Evolutionary conservation across 2,888 invertebrate genomes (phyloP).

Genomic region (Pyrgus malvae): DNA sequence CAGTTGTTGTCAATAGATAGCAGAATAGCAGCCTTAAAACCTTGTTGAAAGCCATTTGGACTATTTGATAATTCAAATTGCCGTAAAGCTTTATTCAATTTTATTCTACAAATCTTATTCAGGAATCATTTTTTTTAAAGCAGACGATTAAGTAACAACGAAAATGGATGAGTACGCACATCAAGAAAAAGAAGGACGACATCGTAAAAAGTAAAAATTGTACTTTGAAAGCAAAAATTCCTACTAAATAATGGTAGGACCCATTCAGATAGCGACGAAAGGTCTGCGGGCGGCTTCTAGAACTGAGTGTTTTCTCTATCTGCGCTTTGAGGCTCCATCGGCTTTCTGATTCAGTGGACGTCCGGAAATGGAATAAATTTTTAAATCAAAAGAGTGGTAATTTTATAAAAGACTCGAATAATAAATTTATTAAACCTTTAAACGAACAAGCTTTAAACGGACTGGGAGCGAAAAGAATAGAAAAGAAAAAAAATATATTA

Average conservation of each 20-base stretch:
- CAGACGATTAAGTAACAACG: too few relatives aligned
- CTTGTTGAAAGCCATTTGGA: too few relatives aligned
- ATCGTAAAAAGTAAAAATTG: too few relatives aligned
- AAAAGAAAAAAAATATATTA: too few relatives aligned
- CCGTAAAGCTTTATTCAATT: too few relatives aligned
- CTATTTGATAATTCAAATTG: too few relatives aligned
- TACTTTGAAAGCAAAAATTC: background rate
- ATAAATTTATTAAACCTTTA: constrained; percentile 14
- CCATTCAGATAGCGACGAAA: background rate
- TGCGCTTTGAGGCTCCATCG: constrained; percentile 16
- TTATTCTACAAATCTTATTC: too few relatives aligned
- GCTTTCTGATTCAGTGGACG: constrained; percentile 21
- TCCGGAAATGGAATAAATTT: constrained; percentile 6
- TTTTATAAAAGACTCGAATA: constrained; percentile 20
- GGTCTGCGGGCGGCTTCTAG: constrained; percentile 7
- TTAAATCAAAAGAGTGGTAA: constrained; percentile 16
- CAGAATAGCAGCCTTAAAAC: too few relatives aligned
- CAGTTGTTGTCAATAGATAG: too few relatives aligned
- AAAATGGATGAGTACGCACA: too few relatives aligned
- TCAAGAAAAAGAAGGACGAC: too few relatives aligned
- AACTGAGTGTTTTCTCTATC: constrained; percentile 4
- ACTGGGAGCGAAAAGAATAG: background rate
- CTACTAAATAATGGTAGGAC: background rate
- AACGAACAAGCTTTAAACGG: background rate
- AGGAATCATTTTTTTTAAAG: too few relatives aligned